Percentiles rank a stretch among this genome's conserved stretches.
These are phyloP conservation scores for Thereva nobilitata DNA, from an alignment of 2,888 invertebrate genomes.

Conservation along the genomic window DNA sequence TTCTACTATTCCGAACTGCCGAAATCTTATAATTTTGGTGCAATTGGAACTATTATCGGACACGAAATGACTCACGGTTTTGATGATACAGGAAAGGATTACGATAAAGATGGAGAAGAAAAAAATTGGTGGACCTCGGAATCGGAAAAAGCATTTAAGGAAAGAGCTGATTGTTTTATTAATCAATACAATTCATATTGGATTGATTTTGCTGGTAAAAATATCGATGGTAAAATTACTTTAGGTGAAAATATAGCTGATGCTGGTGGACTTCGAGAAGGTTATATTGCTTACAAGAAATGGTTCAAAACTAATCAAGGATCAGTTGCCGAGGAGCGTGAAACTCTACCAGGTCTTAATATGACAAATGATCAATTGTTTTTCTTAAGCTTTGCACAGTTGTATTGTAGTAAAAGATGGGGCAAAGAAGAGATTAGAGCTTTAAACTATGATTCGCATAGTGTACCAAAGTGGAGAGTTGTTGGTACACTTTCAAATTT, in stretches of 20 bases:
- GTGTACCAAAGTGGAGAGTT: no score
- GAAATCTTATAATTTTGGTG: slow-evolving; percentile 20
- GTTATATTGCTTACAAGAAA: slow-evolving; percentile 44
- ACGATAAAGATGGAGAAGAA: slow-evolving; percentile 32
- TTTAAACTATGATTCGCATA: no score
- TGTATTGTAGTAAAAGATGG: no score
- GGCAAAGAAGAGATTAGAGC: no score
- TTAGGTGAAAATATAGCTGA: slow-evolving; percentile 45
- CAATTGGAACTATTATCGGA: slow-evolving; percentile 5
- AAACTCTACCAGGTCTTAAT: slow-evolving; percentile 41
- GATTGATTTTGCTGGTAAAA: background rate
- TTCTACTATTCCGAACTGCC: slow-evolving; percentile 21
- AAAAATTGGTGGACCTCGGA: slow-evolving; percentile 13
- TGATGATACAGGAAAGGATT: background rate
- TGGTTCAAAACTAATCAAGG: slow-evolving; percentile 39
- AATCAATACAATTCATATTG: slow-evolving; percentile 11
- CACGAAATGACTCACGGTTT: slow-evolving; percentile 6
- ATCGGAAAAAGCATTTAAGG: background rate
- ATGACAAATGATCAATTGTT: slow-evolving; percentile 22
- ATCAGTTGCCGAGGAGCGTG: slow-evolving; percentile 35
- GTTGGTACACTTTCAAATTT: no score
- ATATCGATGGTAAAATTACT: slow-evolving; percentile 21
- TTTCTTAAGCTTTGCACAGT: no score
- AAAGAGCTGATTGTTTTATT: slow-evolving; percentile 1
- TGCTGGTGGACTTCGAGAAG: slow-evolving; percentile 45